Percentiles rank a stretch among this genome's conserved stretches.
Conservation (phyloP, 1,140 invertebrate species). For the Leptinotarsa defecta region DNA sequence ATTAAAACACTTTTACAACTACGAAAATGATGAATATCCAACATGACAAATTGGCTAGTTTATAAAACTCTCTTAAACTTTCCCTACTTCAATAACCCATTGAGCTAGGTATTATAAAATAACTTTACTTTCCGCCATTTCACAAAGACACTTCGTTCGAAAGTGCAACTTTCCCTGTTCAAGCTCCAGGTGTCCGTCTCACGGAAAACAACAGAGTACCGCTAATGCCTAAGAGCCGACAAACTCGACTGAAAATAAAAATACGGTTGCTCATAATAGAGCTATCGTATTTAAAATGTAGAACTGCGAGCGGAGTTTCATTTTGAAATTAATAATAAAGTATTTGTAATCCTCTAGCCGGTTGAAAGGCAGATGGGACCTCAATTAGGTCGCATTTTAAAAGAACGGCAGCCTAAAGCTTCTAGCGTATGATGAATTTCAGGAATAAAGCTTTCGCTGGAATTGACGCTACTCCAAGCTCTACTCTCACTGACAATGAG, state of each 20-base stretch:
- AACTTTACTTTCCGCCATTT: background rate
- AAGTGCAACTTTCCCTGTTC: background rate
- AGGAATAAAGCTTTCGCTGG: background rate
- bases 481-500: background rate
- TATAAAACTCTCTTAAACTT: background rate
- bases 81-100: background rate
- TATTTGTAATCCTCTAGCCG: conserved; percentile 7
- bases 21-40: background rate
- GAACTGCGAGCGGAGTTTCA: background rate
- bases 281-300: background rate
- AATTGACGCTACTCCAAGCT: background rate
- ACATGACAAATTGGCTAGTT: background rate
- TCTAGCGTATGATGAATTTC: conserved; percentile 13
- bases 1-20: background rate
- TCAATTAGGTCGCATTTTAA: conserved; percentile 10
- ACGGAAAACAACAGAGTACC: background rate
- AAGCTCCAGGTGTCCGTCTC: conserved; percentile 4
- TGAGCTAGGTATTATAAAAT: background rate
- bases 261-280: background rate
- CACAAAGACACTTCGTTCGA: conserved; percentile 9
- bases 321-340: conserved; percentile 20
- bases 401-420: conserved; percentile 6
- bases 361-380: conserved; percentile 20
- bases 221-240: background rate
- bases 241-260: background rate